Conservation (phyloP, 2,113 vertebrate genomes). For the Terrapene triunguis region DNA sequence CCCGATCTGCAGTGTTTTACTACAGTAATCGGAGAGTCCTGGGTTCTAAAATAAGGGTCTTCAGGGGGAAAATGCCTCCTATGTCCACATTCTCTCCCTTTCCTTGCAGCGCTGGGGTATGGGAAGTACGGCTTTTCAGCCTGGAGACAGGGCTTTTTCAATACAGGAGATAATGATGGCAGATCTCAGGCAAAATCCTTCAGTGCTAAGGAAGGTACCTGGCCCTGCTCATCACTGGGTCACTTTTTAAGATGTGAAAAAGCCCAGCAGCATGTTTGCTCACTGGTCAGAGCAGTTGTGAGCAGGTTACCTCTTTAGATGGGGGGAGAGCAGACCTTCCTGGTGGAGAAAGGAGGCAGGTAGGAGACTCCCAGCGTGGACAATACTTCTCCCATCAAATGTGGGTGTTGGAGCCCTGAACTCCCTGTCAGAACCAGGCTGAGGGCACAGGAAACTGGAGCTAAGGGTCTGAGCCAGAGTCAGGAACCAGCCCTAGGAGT, state of each 20-base stretch:
- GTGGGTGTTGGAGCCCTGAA: no score
- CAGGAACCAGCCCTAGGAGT: no score
- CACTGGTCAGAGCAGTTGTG: not conserved
- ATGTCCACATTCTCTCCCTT: conserved; percentile 27
- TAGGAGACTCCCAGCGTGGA: no score
- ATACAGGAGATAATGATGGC: not conserved
- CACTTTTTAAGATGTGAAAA: not conserved
- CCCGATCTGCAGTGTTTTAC: not conserved
- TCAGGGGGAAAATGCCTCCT: not conserved
- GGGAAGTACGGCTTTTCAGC: not conserved
- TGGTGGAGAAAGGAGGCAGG: no score
- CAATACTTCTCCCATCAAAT: no score
- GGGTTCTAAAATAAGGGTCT: conserved; percentile 17
- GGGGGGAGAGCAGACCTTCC: no score
- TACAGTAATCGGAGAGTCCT: not conserved
- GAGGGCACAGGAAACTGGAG: no score
- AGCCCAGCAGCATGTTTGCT: not conserved
- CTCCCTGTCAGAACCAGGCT: no score
- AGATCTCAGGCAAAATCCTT: not conserved
- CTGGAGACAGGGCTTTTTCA: not conserved
- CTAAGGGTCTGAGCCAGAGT: no score
- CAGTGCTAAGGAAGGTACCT: not conserved
- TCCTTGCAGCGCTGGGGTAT: not conserved
- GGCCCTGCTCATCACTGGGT: not conserved
- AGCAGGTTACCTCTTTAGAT: not conserved